Evolutionary conservation across 2,797 vertebrate species (phyloP).

Genomic region (Streptopelia turtur): DNA sequence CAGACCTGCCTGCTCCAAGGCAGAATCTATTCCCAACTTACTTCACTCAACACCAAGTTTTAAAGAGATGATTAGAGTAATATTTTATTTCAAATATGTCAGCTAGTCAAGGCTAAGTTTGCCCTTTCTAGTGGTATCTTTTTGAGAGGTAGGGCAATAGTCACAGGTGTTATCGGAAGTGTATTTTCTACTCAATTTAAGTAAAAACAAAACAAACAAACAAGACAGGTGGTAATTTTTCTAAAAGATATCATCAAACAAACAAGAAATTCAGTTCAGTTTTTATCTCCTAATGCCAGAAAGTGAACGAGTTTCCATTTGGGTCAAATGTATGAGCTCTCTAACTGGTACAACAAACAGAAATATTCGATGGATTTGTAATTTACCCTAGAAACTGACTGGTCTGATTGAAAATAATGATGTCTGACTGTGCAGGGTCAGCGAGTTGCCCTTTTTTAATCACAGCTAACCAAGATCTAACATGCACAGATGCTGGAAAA

Average conservation of each 20-base stretch:
- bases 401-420: constrained; percentile 53
- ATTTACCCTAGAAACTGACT: constrained; percentile 63
- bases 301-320: constrained; percentile 33
- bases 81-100: background rate
- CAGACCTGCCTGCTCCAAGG: background rate
- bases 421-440: constrained; percentile 40
- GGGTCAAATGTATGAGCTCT: constrained; percentile 25
- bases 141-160: background rate
- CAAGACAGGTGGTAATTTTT: constrained; percentile 15
- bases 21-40: background rate
- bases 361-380: constrained; percentile 60
- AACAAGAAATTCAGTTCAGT: constrained; percentile 59
- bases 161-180: background rate
- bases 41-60: background rate
- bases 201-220: constrained; percentile 22
- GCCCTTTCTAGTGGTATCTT: background rate
- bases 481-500: constrained; percentile 48
- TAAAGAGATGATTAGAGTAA: background rate
- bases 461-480: constrained; percentile 54
- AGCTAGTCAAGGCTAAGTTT: background rate
- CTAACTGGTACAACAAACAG: constrained; percentile 34
- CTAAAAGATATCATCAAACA: constrained; percentile 7
- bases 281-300: constrained; percentile 71
- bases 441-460: constrained; percentile 42
- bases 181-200: constrained; percentile 35